Base-by-base conservation (phyloP, 2,888 invertebrate species). In the Neoascia interrupta region DNA sequence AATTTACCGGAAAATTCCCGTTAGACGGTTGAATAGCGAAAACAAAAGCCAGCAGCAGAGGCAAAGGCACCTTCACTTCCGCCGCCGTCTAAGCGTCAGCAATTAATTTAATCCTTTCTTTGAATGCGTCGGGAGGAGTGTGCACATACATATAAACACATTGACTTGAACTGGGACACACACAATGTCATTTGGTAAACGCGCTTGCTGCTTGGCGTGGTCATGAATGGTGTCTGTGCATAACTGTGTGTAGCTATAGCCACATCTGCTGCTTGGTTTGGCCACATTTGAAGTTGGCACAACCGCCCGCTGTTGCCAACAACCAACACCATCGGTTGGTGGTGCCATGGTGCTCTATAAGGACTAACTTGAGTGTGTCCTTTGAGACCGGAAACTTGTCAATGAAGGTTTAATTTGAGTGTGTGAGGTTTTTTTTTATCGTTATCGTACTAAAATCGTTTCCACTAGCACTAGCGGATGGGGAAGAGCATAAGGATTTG, bases 381-480 rank as follows among this genome's bases (percentile, higher is more conserved):
- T 64, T 36, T 47, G 64, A 64, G 72, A 73, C 64, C 72, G 72
- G 72, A 73, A 73, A 63, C 63, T 64, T 56, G 64, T 73, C 72
- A 64, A 73, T 63, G 41, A 47, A 26, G 56, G 47, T 64, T 64
- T 72, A 72, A 63, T 63, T 56, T 56, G 49, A 56, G 63, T 56
- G 54, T 58, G 56, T 43, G 36, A 41, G 5, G 36, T 26, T 63
- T 58, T 58, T 49, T 43, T 54, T 31, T n/a, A 26, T 26, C 26
- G 5, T 26, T 26, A 4, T 26, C 26, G 5, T 26, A 4, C 5
- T 19, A n/a, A n/a, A n/a, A n/a, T n/a, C n/a, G 5, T 19, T 45
- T 21, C 11, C 11, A 6, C 19, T 19, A 2, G 45, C 23, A 15
- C n/a, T n/a, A n/a, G 8, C 18, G 16, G 18, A 34, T 11, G 8